phyloP scores from a whole-genome alignment of 2,797 vertebrate genomes.

The Toxotes lorentzi region DNA sequence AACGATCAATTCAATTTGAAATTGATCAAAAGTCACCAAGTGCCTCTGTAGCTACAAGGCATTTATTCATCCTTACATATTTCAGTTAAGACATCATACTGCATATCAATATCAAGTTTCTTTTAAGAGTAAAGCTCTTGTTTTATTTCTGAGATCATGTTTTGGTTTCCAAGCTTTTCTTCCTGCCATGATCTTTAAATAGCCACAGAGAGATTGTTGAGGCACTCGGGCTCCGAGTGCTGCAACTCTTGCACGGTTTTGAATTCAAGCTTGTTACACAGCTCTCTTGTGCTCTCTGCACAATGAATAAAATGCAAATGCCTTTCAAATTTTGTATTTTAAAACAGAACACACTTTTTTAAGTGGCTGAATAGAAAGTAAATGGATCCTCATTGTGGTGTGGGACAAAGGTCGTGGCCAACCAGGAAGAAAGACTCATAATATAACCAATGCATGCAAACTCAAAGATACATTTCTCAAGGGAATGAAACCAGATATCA shows the following conservation, averaged over 20 bases:
- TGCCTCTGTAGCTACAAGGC: too few relatives aligned
- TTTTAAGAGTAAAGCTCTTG: not conserved
- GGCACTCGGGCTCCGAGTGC: not conserved
- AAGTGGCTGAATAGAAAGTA: conserved; percentile 8
- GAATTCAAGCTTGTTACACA: conserved; percentile 6
- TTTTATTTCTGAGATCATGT: conserved; percentile 24
- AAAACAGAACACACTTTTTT: conserved; percentile 16
- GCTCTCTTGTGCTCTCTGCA: conserved; percentile 23
- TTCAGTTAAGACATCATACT: not conserved
- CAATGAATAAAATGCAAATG: conserved; percentile 31
- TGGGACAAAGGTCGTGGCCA: conserved; percentile 6
- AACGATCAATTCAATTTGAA: conserved; percentile 15
- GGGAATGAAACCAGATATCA: conserved; percentile 33
- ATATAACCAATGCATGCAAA: not conserved
- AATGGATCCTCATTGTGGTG: not conserved
- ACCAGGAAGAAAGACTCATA: conserved; percentile 1
- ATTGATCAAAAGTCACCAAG: not conserved
- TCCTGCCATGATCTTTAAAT: conserved; percentile 41
- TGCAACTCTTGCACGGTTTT: conserved; percentile 14
- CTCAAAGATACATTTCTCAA: not conserved
- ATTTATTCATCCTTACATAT: not conserved
- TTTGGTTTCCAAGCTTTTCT: conserved; percentile 34
- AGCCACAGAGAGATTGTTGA: conserved; percentile 24
- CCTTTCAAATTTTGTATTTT: not conserved
- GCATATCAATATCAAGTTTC: not conserved